Evolutionary conservation across 1,140 invertebrate genomes (phyloP).

Genomic region (Gonatopus flavifemur): DNA sequence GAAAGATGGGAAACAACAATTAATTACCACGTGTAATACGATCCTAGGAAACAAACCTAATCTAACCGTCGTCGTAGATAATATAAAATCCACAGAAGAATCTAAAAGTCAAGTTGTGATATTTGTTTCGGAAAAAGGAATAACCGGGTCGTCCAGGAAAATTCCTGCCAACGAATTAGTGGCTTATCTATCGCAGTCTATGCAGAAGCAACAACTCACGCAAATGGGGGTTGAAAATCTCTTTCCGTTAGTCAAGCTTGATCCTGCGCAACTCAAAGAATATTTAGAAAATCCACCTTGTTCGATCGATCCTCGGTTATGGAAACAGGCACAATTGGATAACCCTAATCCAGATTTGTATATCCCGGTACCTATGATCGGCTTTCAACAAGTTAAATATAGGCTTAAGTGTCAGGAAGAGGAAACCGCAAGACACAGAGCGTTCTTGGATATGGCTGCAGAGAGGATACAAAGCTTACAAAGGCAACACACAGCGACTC

Average conservation of each 20-base stretch:
- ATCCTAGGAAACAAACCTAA: conserved; percentile 84
- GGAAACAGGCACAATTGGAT: conserved; percentile 89
- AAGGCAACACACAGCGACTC: conserved; percentile 69
- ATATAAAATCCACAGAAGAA: conserved; percentile 73
- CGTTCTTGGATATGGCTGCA: conserved; percentile 74
- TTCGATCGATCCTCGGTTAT: conserved; percentile 77
- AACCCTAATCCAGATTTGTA: conserved; percentile 89
- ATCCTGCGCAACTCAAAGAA: conserved; percentile 77
- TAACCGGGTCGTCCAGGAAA: conserved; percentile 66
- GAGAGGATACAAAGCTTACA: conserved; percentile 76
- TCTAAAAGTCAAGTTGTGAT: conserved; percentile 77
- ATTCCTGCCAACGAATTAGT: conserved; percentile 75
- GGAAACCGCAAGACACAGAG: conserved; percentile 76
- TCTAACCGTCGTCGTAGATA: conserved; percentile 75
- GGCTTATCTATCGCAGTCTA: conserved; percentile 67
- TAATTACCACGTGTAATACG: conserved; percentile 68
- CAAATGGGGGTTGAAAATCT: conserved; percentile 68
- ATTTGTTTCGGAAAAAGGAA: conserved; percentile 76
- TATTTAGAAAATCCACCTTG: conserved; percentile 87
- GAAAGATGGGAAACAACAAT: conserved; percentile 70
- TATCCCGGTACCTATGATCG: conserved; percentile 90
- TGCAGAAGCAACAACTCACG: conserved; percentile 69
- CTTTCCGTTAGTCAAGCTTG: conserved; percentile 66
- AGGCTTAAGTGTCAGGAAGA: conserved; percentile 81
- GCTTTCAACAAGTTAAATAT: conserved; percentile 82